Base-by-base conservation (phyloP, 2,797 vertebrate species). In the Rhinichthys osculus region DNA sequence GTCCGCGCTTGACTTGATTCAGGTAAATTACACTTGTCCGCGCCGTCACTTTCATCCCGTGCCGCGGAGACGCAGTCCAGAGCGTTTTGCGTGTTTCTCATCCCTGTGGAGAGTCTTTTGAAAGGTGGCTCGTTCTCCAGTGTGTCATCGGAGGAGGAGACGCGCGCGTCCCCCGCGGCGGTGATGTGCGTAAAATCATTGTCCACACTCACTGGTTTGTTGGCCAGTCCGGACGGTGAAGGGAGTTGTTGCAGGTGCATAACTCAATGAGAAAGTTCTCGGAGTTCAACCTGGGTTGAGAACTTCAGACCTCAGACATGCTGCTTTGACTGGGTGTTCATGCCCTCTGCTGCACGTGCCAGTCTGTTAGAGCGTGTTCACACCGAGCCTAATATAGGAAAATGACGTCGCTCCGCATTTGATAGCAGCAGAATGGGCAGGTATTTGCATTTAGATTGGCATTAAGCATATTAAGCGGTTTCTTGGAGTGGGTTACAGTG, bases 21-120 rank as follows among this genome's bases (percentile, higher is more conserved):
- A 95, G 97, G 96, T 94, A 98, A 97, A 95, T 98, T 97, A 96
- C 97, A 98, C 96, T 97, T 96, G 96, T 98, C 98, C 30, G 30
- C 44, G 0, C 72, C 76, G 35, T 69, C 73, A 3, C 62, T 8
- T 3, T 57, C 73, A 57, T n/a, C 14, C 62, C 14, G 16, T 52
- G 62, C 16, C 59, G 38, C 70, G 35, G 54, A 40, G 7, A 78
- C 35, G 52, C 8, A 62, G 27, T 66, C 57, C 23, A 35, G 30
- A 66, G 35, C 74, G 93, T 96, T 93, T 94, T 94, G 95, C 92
- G 95, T 94, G 95, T 95, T 95, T 94, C 95, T 95, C 94, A 96
- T 96, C 92, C 94, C 95, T 91, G 95, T 95, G 93, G 93, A 92
- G 93, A 95, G 95, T 94, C 96, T 96, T 95, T 96, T 96, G 94